Conservation (phyloP, 2,113 vertebrate species). For the Propithecus coquereli region DNA sequence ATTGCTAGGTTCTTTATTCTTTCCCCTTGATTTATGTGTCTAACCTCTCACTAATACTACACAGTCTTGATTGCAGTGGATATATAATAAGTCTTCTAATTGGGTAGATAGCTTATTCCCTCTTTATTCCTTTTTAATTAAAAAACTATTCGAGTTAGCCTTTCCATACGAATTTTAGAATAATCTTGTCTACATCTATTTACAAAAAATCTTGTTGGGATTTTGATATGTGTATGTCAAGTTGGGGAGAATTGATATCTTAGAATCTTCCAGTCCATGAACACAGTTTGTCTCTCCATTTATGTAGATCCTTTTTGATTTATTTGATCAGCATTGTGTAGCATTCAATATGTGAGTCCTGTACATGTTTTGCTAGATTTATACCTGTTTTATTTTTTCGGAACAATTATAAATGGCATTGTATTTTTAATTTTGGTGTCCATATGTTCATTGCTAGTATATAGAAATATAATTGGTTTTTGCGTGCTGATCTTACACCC, state of each 20-base stretch:
- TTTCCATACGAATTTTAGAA: background rate
- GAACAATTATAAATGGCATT: background rate
- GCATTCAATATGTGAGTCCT: background rate
- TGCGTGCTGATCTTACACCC: background rate
- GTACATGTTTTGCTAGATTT: background rate
- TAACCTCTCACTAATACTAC: background rate
- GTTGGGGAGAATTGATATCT: background rate
- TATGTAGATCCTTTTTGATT: background rate
- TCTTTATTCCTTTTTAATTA: constrained; percentile 5
- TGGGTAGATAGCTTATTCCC: background rate
- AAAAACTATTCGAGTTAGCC: background rate
- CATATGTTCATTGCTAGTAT: background rate
- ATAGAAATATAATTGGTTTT: background rate
- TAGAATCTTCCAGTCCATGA: background rate
- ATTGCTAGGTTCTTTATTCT: background rate
- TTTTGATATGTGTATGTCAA: background rate
- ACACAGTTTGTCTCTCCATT: background rate
- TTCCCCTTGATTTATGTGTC: background rate
- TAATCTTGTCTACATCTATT: background rate
- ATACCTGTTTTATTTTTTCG: background rate
- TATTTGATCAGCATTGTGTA: background rate
- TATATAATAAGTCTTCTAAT: background rate
- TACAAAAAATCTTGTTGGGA: background rate
- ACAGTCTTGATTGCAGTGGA: background rate
- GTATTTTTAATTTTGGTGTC: background rate